Conservation (phyloP, 2,888 invertebrate genomes). For the Drosophila anomalata region DNA sequence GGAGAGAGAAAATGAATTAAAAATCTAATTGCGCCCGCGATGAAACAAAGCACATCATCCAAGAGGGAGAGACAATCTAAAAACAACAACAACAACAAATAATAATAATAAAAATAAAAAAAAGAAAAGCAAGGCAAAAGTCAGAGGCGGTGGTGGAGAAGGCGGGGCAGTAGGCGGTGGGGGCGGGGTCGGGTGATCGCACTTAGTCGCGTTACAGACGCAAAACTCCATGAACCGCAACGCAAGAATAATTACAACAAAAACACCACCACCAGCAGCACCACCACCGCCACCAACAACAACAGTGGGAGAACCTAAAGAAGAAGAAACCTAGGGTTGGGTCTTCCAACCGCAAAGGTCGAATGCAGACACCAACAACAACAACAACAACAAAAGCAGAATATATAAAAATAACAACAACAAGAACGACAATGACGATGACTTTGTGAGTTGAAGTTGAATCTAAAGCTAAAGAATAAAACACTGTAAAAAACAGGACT, state of each 20-base stretch:
- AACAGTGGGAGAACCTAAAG: conserved; percentile 31
- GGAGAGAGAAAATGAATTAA: conserved; percentile 62
- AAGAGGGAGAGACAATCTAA: conserved; percentile 59
- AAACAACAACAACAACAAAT: conserved; percentile 25
- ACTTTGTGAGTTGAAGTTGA: conserved; percentile 51
- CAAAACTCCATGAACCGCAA: conserved; percentile 79
- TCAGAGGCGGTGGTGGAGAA: conserved; percentile 18
- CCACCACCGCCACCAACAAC: not conserved
- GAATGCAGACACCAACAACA: conserved; percentile 63
- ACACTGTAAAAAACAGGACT: not conserved
- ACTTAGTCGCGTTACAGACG: conserved; percentile 74
- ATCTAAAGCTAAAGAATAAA: conserved; percentile 9
- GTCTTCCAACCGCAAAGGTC: conserved; percentile 75
- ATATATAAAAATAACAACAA: conserved; percentile 5
- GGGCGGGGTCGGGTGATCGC: conserved; percentile 55
- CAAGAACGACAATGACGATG: conserved; percentile 34
- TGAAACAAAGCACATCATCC: conserved; percentile 73
- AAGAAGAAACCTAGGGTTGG: conserved; percentile 61
- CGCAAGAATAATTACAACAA: conserved; percentile 79
- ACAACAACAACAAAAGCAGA: conserved; percentile 4
- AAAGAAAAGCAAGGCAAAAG: conserved; percentile 51
- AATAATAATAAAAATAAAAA: not conserved
- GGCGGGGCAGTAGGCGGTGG: conserved; percentile 20
- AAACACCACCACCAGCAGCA: conserved; percentile 34
- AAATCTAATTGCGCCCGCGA: conserved; percentile 76